phyloP scores from a whole-genome alignment of 1,140 invertebrate genomes.

The Cryptotermes secundus region DNA sequence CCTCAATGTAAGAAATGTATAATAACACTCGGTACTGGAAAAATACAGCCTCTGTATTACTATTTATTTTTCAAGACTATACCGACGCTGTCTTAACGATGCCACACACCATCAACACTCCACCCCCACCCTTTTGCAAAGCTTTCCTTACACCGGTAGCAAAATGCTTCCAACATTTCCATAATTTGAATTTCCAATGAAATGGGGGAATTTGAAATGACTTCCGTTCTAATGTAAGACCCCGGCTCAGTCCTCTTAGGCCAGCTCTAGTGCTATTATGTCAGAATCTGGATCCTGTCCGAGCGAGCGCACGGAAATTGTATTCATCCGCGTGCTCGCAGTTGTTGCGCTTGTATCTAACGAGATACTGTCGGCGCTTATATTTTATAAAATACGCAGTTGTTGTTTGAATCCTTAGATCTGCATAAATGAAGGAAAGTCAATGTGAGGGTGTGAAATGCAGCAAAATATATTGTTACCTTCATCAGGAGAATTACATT shows the following conservation, averaged over 20 bases:
- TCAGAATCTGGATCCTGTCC: background rate
- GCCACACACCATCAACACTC: background rate
- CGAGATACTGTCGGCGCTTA: too few species aligned
- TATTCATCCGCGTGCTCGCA: background rate
- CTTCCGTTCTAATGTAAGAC: background rate
- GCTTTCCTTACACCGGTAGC: background rate
- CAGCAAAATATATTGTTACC: too few species aligned
- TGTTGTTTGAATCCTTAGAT: too few species aligned
- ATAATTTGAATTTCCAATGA: slow-evolving; percentile 20
- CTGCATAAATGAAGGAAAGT: too few species aligned
- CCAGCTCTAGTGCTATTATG: background rate
- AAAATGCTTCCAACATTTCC: slow-evolving; percentile 7
- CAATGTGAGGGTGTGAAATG: too few species aligned
- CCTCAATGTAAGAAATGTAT: too few species aligned
- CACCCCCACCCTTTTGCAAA: background rate
- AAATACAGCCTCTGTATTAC: background rate
- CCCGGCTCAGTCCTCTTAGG: background rate
- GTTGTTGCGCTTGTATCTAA: too few species aligned
- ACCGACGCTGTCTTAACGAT: background rate
- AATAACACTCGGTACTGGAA: background rate
- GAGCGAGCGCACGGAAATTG: background rate
- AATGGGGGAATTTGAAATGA: slow-evolving; percentile 13
- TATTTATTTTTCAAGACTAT: background rate
- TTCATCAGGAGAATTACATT: background rate
- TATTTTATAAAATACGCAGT: too few species aligned